Conservation (phyloP, 2,797 vertebrate species). For the Delichon dasypus region DNA sequence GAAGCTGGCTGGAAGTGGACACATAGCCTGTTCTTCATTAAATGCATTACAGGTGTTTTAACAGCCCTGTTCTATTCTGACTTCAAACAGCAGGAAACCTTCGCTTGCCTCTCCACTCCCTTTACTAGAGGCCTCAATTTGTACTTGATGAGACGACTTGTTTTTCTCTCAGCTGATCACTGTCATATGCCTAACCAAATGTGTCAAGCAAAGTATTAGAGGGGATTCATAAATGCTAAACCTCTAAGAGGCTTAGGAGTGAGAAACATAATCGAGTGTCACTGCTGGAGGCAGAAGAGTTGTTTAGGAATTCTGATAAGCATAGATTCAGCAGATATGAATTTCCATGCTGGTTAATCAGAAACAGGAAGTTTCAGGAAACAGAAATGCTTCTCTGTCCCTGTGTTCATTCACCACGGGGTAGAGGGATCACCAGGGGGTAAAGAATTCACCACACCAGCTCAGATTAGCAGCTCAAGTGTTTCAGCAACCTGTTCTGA, state of each 20-base stretch:
- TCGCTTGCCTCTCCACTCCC: neutral
- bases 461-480: neutral
- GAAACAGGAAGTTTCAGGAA: neutral
- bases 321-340: conserved; percentile 2
- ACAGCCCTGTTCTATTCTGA: neutral
- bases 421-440: neutral
- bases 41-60: neutral
- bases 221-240: conserved; percentile 57
- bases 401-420: neutral
- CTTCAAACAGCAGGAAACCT: conserved; percentile 18
- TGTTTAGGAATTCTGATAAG: conserved; percentile 45
- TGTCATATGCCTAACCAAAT: conserved; percentile 42
- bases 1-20: neutral
- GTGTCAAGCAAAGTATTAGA: conserved; percentile 42
- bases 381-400: neutral
- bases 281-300: conserved; percentile 30
- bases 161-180: conserved; percentile 43
- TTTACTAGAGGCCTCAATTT: conserved; percentile 15
- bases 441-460: neutral
- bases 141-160: neutral
- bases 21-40: neutral
- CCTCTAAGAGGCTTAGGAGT: conserved; percentile 55
- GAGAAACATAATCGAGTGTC: conserved; percentile 46
- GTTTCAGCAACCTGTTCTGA: neutral
- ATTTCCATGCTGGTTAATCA: conserved; percentile 28